phyloP scores from a whole-genome alignment of 1,140 invertebrate species.

The Eufriesea mexicana region DNA sequence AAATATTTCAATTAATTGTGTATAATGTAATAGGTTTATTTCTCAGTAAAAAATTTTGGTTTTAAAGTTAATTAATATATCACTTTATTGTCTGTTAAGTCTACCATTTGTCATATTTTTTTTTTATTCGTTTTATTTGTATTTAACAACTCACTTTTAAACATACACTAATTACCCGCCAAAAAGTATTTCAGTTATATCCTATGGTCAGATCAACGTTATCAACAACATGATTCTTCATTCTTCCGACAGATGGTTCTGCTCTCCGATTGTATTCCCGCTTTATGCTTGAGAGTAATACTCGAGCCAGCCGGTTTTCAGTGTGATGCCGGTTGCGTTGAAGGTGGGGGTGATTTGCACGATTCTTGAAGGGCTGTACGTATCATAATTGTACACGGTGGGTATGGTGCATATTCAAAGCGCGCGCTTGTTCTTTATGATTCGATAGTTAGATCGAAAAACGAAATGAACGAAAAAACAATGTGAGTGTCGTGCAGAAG shows the following conservation, averaged over 20 bases:
- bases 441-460: background rate
- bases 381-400: slow-evolving; percentile 46
- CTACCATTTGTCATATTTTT: background rate
- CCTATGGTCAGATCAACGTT: background rate
- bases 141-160: background rate
- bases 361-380: slow-evolving; percentile 34
- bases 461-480: background rate
- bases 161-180: background rate
- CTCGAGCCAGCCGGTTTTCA: slow-evolving; percentile 58
- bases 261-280: background rate
- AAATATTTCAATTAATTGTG: background rate
- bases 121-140: background rate
- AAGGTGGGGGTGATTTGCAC: slow-evolving; percentile 60
- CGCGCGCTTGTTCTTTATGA: slow-evolving; percentile 37
- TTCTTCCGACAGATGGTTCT: slow-evolving; percentile 9
- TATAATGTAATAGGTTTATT: background rate
- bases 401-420: slow-evolving; percentile 16
- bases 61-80: background rate
- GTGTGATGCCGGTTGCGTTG: slow-evolving; percentile 64
- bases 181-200: background rate
- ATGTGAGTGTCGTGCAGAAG: background rate
- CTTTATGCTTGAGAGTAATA: background rate
- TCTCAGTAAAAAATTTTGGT: background rate
- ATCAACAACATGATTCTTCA: background rate
- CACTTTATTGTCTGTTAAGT: background rate